Evolutionary conservation across 1,140 invertebrate genomes (phyloP), one percentile per base, ranked within the genome.

Genomic region (Drosophila kohkoa): DNA sequence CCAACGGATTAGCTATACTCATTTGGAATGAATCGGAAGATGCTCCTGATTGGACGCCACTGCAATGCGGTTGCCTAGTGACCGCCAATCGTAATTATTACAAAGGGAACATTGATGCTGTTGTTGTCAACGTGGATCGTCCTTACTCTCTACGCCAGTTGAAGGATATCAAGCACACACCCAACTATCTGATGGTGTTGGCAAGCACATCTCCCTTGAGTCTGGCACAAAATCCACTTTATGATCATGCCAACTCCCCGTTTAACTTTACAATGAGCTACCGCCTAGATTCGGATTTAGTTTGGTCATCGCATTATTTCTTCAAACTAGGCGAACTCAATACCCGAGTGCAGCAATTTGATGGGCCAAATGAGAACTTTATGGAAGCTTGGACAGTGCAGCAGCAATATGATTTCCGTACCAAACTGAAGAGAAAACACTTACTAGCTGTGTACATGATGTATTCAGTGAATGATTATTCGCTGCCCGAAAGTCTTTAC

Each of bases 201-300:
- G 52, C 81, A 0, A 49, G 52, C 20, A 52, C 25, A 10, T 20
- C 51, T 7, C 81, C 85, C 0, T 5, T 85, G 3, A 81, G 43
- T 7, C 52, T 52, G 7, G 8, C 28, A 1, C 52, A 59, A n/a
- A 48, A 54, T 16, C 59, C 55, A 2, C 8, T 68, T 4, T n/a
- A 48, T 11, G 54, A 4, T 2, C 16, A 35, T 8, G 43, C 13
- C 2, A 13, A 13, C 20, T 0, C 28, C 0, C 1, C 11, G 1
- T 88, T 79, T 11, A 90, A 88, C 10, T 52, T 74, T 2, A 83
- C 83, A 1, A 86, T 86, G 82, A 79, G 64, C 32, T 86, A 86
- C 51, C 82, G 82, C 2, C 38, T 28, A n/a, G 82, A 86, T 13
- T 86, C 82, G 8, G 71, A 86, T 25, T 0, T 86, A 6, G 16